phyloP scores from a whole-genome alignment of 2,113 vertebrate species.

The Aegithalos caudatus region DNA sequence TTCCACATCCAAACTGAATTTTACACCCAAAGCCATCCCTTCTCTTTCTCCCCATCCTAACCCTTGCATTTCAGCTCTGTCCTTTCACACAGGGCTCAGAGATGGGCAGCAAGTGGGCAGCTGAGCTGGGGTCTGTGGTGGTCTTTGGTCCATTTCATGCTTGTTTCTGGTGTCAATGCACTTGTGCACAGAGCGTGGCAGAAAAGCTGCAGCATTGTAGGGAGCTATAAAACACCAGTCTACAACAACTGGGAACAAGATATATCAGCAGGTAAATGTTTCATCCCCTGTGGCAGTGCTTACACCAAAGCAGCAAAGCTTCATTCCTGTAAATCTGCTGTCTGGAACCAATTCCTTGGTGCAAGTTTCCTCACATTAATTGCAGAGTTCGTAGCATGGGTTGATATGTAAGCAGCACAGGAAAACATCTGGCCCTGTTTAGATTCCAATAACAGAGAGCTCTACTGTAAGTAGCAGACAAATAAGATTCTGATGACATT shows the following conservation, averaged over 20 bases:
- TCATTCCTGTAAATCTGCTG: background rate
- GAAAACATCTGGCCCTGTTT: background rate
- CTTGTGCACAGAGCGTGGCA: background rate
- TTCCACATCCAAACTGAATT: background rate
- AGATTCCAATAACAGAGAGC: background rate
- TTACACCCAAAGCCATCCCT: background rate
- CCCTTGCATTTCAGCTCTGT: background rate
- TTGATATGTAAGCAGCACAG: background rate
- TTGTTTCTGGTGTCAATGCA: background rate
- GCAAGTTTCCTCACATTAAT: background rate
- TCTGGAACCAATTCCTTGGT: background rate
- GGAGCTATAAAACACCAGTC: background rate
- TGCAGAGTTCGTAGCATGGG: background rate
- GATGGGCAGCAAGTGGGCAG: background rate
- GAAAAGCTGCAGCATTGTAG: background rate
- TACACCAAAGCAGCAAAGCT: background rate
- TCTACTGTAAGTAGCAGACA: background rate
- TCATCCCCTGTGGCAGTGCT: background rate
- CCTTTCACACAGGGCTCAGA: background rate
- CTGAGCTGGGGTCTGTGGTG: background rate
- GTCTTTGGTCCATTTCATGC: background rate
- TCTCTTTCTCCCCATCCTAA: background rate
- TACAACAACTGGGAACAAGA: background rate
- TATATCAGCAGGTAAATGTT: conserved; percentile 21
- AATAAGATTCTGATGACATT: background rate